These are phyloP conservation scores for Drosophila hydei DNA, from an alignment of 1,140 invertebrate species.

Conservation along the genomic window DNA sequence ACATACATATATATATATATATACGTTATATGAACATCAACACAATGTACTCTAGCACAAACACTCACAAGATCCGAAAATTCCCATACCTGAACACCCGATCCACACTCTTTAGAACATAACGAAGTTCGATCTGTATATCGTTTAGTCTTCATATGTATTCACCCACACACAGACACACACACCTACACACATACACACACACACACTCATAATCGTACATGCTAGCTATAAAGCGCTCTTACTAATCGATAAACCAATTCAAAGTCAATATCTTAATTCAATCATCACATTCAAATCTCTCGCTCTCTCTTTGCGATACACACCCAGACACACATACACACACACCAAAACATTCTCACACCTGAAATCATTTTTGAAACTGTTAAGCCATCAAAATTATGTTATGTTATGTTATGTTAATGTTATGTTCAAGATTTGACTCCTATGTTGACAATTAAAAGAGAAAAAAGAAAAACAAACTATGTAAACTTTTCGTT, in stretches of 20 bases:
- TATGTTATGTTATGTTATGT: conserved; percentile 49
- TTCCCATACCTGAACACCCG: conserved; percentile 1
- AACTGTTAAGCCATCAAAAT: conserved; percentile 50
- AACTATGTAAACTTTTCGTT: conserved; percentile 45
- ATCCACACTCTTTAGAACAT: conserved; percentile 28
- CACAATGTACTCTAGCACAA: conserved; percentile 65
- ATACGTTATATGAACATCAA: conserved; percentile 29
- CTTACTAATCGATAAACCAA: conserved; percentile 28
- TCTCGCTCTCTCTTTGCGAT: conserved; percentile 9
- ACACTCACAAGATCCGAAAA: conserved; percentile 22
- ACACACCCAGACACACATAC: conserved; percentile 23
- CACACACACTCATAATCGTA: conserved; percentile 19
- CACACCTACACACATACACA: conserved; percentile 6
- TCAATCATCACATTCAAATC: conserved; percentile 12
- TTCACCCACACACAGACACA: conserved; percentile 12
- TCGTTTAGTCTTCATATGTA: conserved; percentile 31
- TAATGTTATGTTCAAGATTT: conserved; percentile 52
- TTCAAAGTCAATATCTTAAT: conserved; percentile 13
- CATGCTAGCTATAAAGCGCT: conserved; percentile 33
- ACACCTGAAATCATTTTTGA: conserved; percentile 27
- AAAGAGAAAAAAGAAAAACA: conserved; percentile 29
- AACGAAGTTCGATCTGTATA: conserved; percentile 31
- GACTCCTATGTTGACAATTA: conserved; percentile 39
- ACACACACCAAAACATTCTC: conserved; percentile 10
- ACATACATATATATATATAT: conserved; percentile 33